A percentile compares a stretch with the other conserved stretches of the same genome.
These are phyloP conservation scores for Fratercula arctica DNA, from an alignment of 2,797 vertebrate genomes.

Conservation along the genomic window DNA sequence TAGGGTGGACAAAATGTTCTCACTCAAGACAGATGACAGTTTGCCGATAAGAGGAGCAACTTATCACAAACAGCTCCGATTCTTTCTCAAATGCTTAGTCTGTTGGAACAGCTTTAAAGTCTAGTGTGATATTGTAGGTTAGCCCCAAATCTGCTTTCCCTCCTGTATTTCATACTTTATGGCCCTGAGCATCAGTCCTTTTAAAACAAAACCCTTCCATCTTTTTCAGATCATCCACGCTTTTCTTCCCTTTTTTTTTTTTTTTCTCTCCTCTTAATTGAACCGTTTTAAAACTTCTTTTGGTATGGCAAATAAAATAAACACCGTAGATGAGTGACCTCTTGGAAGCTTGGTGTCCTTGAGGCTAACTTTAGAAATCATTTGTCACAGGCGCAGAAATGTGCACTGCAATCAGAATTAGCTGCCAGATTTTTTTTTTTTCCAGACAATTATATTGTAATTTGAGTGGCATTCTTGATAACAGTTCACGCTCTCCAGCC, in stretches of 20 bases:
- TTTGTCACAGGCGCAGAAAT: conserved; percentile 64
- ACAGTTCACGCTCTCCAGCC: background rate
- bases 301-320: conserved; percentile 27
- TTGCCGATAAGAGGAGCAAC: conserved; percentile 66
- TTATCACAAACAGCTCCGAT: conserved; percentile 54
- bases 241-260: fast-evolving
- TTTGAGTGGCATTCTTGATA: conserved; percentile 46
- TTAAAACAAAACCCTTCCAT: conserved; percentile 40
- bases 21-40: conserved; percentile 60
- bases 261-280: background rate
- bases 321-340: conserved; percentile 37
- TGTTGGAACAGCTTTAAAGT: conserved; percentile 65
- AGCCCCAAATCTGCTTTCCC: conserved; percentile 45
- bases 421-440: conserved; percentile 40
- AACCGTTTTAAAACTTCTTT: conserved; percentile 24
- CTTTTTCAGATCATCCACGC: background rate
- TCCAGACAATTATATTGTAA: conserved; percentile 52
- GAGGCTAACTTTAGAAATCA: conserved; percentile 67
- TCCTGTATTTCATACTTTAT: conserved; percentile 51
- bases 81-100: conserved; percentile 55
- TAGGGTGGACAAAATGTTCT: conserved; percentile 67
- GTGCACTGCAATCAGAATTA: conserved; percentile 69
- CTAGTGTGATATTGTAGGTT: conserved; percentile 60
- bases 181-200: background rate
- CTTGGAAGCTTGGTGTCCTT: conserved; percentile 58